A percentile compares a stretch with the other conserved stretches of the same genome.
Conservation (phyloP, 2,797 vertebrate genomes). For the Paedocypris micromegethes region DNA sequence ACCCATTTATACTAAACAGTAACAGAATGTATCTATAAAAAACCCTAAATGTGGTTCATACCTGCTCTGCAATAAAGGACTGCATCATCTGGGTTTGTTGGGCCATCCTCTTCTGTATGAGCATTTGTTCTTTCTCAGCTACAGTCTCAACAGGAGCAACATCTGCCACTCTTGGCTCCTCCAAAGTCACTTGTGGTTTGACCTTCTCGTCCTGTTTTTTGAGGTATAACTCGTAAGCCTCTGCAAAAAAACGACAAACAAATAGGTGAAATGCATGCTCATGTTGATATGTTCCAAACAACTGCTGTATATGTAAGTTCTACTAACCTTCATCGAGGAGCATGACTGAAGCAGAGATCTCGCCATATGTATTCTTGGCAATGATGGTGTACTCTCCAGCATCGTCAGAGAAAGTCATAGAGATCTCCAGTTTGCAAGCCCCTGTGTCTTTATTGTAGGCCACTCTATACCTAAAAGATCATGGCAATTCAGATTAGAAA, state of each 20-base stretch:
- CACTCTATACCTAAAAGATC: constrained; percentile 79
- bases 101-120: constrained; percentile 78
- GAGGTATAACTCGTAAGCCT: constrained; percentile 82
- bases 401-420: constrained; percentile 96
- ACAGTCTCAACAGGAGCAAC: constrained; percentile 71
- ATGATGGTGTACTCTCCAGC: constrained; percentile 91
- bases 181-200: constrained; percentile 77
- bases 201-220: constrained; percentile 80
- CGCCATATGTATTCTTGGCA: constrained; percentile 84
- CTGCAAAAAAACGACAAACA: constrained; percentile 63
- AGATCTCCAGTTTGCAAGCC: constrained; percentile 91
- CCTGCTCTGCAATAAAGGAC: constrained; percentile 83
- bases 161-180: constrained; percentile 78
- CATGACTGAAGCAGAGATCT: constrained; percentile 80
- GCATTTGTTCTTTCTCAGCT: constrained; percentile 81
- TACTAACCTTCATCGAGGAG: constrained; percentile 88
- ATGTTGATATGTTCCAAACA: no score
- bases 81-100: constrained; percentile 79
- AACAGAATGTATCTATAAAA: no score
- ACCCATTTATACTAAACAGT: no score
- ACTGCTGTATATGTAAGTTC: background rate
- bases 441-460: constrained; percentile 82
- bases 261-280: no score
- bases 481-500: background rate
- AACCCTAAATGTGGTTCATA: constrained; percentile 46